These are phyloP conservation scores for Hyperopisus bebe DNA, from an alignment of 2,113 vertebrate genomes.

Conservation along the genomic window DNA sequence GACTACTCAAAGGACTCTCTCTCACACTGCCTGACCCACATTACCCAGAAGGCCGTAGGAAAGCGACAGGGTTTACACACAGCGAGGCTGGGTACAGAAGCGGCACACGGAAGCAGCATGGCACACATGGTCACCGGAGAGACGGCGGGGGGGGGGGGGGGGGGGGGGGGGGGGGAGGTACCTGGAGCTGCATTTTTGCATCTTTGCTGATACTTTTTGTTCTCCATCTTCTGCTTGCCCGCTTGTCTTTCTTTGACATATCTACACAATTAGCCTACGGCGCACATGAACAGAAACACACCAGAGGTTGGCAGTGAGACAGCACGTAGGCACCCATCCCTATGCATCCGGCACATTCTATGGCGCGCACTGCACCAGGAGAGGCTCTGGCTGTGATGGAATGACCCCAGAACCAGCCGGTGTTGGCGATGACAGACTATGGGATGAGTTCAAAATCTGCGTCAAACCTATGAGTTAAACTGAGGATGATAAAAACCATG, in stretches of 20 bases:
- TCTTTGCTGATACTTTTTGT: constrained; percentile 99
- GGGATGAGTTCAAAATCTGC: not conserved
- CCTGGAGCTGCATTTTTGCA: constrained; percentile 98
- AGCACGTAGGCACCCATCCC: constrained; percentile 41
- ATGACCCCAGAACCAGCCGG: not conserved
- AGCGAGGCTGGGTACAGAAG: not conserved
- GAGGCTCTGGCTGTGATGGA: not conserved
- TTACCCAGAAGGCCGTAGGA: not conserved
- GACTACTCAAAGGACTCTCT: not conserved
- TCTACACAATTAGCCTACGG: constrained; percentile 98
- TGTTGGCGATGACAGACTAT: not conserved
- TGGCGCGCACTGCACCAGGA: not conserved
- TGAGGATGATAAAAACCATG: not conserved
- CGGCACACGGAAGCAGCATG: not conserved
- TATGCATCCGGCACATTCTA: constrained; percentile 16
- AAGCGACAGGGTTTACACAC: not conserved
- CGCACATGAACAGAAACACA: constrained; percentile 59
- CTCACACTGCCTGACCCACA: not conserved
- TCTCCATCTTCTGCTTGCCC: constrained; percentile 97
- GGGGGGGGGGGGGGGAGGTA: constrained; percentile 51
- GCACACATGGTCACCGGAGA: constrained; percentile 2
- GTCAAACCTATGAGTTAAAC: not conserved
- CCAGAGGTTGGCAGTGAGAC: constrained; percentile 66
- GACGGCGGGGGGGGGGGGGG: not conserved
- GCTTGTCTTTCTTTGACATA: constrained; percentile 99